Evolutionary conservation across 37 sponge, comb jelly and placozoan species (phyloP), one percentile per base, ranked within the genome.

Genomic region (Lycopodina hypogea): DNA sequence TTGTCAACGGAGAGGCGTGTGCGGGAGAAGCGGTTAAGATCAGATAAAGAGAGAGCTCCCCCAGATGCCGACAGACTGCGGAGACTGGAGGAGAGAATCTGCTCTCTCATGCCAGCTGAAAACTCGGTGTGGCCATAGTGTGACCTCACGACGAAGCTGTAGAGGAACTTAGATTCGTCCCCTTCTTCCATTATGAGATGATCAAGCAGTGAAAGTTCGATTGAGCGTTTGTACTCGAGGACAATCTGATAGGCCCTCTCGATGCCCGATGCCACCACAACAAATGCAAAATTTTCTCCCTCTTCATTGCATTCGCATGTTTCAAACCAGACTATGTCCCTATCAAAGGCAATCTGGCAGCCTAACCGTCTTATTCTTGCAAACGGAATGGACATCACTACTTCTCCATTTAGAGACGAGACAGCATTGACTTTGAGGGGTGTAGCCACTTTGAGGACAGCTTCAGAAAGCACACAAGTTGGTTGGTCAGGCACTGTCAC

Each of bases 321-420:
- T 55, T 91, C 92, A 70, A 86, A 83, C 92, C 92, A 91, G 35
- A 91, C 29, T 0, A 91, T 35, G 34, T 78, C 84, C 0, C 33
- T 41, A 63, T 78, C 71, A 57, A 41, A 7, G 0, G 11, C 22
- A 12, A 70, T 60, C 55, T 58, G 36, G 72, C 60, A 82, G 30
- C 91, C 91, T 68, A 85, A 80, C 1, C 91, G 29, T 15, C 91
- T 65, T 6, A 90, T 82, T 12, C 66, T 39, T 0, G 14, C 62
- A 51, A 75, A 86, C 11, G 82, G 74, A n/a, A 90, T 81, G 1
- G 68, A 52, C 42, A 80, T 23, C 36, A 86, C 26, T 19, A 77
- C 30, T 28, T 64, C 23, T 0, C 71, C 52, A 0, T 69, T 71
- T 61, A 57, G 19, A 15, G 92, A 79, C 8, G 87, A 64, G 33